phyloP scores from a whole-genome alignment of 2,113 vertebrate genomes.

The Melanerpes aurifrons region DNA sequence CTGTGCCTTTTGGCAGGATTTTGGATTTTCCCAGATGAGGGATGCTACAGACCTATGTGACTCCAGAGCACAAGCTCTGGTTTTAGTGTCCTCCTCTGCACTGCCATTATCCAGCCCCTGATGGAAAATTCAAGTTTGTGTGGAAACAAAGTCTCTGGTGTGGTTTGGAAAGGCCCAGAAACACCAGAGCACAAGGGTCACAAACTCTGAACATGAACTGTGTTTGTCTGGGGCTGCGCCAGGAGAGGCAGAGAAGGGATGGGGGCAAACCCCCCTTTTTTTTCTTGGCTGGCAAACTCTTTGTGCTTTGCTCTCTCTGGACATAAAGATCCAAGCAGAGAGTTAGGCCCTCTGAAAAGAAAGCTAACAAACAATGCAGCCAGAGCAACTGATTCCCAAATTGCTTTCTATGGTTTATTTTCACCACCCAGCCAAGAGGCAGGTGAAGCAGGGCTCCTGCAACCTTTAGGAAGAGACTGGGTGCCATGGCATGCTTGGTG shows the following conservation, averaged over 20 bases:
- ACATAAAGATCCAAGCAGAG: background rate
- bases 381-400: background rate
- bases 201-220: background rate
- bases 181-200: background rate
- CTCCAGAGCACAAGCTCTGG: background rate
- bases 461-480: background rate
- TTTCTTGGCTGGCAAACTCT: background rate
- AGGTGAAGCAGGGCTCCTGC: background rate
- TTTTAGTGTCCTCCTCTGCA: conserved; percentile 42
- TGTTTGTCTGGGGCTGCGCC: background rate
- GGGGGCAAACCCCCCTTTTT: background rate
- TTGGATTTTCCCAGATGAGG: background rate
- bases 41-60: background rate
- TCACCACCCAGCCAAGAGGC: background rate
- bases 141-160: conserved; percentile 14
- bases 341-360: background rate
- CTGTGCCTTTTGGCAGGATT: background rate
- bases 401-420: background rate
- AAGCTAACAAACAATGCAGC: background rate
- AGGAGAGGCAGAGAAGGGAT: background rate
- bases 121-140: conserved; percentile 34
- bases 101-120: conserved; percentile 14
- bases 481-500: too few species aligned
- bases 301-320: accelerated
- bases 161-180: conserved; percentile 21